Conservation (phyloP, 2,797 vertebrate species). For the Notamacropus eugenii region DNA sequence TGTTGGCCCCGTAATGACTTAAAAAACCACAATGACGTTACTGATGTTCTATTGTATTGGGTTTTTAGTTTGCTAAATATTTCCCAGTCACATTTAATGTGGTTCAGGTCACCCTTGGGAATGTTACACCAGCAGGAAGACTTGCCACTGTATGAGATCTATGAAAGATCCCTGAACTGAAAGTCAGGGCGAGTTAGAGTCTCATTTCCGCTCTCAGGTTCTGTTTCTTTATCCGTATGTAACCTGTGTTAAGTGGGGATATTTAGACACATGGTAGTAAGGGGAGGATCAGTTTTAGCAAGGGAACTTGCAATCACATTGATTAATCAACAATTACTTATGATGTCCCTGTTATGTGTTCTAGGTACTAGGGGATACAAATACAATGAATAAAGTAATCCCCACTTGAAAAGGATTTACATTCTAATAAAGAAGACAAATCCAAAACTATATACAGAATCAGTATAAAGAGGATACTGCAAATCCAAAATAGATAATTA, state of each 20-base stretch:
- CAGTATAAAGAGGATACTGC: not conserved
- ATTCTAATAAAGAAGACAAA: not conserved
- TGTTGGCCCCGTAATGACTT: too few species aligned
- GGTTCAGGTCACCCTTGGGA: not conserved
- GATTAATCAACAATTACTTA: too few species aligned
- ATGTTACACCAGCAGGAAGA: too few species aligned
- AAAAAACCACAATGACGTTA: too few species aligned
- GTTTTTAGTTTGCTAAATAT: too few species aligned
- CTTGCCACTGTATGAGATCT: not conserved
- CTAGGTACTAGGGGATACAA: not conserved
- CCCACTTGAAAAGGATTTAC: not conserved
- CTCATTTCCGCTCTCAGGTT: not conserved
- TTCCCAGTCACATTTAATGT: not conserved
- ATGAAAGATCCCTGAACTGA: not conserved
- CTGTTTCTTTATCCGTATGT: not conserved
- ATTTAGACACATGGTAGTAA: not conserved
- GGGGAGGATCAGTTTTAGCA: too few species aligned
- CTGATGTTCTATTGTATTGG: too few species aligned
- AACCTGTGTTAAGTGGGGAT: not conserved
- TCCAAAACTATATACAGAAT: not conserved
- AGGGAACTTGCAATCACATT: too few species aligned
- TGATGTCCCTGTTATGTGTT: not conserved
- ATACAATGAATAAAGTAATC: not conserved
- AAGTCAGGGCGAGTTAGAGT: too few species aligned
- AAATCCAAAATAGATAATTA: not conserved